Conservation (phyloP, 2,888 invertebrate species). For the Athripsodes cinereus region DNA sequence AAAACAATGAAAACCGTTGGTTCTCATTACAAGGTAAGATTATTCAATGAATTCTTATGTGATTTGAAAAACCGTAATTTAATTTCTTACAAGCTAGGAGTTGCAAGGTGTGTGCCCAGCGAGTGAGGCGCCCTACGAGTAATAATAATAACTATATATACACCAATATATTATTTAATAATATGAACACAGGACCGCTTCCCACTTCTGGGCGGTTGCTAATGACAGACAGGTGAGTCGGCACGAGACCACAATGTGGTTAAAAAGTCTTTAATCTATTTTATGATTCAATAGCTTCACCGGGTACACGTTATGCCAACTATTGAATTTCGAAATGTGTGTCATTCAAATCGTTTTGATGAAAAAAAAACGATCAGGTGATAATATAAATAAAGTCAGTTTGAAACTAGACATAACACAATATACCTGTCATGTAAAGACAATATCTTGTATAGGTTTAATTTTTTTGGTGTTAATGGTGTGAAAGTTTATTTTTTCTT, state of each 20-base stretch:
- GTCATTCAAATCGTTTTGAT: too few species aligned
- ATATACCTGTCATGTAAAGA: too few species aligned
- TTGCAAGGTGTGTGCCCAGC: conserved; percentile 8
- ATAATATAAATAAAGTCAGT: too few species aligned
- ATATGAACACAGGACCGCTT: conserved; percentile 6
- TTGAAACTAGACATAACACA: too few species aligned
- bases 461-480: too few species aligned
- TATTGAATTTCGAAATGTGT: too few species aligned
- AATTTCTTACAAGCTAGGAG: not conserved
- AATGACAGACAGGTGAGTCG: conserved; percentile 27
- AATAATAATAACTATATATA: conserved; percentile 1
- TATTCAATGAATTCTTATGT: not conserved
- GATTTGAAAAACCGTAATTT: conserved; percentile 2
- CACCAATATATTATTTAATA: not conserved
- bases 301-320: too few species aligned
- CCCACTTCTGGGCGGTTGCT: conserved; percentile 9
- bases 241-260: conserved; percentile 8
- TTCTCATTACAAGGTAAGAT: not conserved
- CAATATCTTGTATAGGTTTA: too few species aligned
- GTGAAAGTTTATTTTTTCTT: too few species aligned
- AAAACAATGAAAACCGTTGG: not conserved
- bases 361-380: too few species aligned
- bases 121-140: conserved; percentile 1
- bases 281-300: too few species aligned
- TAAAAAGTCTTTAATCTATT: not conserved